Conservation (phyloP, 2,113 vertebrate genomes). For the Dinomys branickii region DNA sequence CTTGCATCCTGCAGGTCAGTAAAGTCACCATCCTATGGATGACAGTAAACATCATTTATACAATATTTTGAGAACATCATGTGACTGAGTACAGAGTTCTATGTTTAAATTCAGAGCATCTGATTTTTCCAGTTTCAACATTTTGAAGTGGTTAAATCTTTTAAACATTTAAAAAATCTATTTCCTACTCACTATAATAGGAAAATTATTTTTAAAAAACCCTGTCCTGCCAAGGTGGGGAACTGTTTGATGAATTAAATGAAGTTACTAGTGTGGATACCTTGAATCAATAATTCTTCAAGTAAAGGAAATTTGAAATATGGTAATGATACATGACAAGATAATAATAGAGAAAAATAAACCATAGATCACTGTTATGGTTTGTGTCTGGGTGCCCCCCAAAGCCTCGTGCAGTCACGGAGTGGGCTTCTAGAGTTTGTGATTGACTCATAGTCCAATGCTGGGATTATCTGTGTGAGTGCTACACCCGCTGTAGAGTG, state of each 20-base stretch:
- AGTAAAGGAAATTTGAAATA: background rate
- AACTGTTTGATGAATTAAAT: background rate
- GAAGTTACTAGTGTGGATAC: background rate
- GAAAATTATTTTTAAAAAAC: background rate
- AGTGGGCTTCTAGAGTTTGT: too few relatives aligned
- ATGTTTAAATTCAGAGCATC: background rate
- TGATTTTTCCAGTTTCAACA: background rate
- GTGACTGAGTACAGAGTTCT: background rate
- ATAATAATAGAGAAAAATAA: background rate
- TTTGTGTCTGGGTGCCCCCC: too few relatives aligned
- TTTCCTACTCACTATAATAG: background rate
- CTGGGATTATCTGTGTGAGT: too few relatives aligned
- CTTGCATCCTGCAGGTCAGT: background rate
- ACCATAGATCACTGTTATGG: background rate
- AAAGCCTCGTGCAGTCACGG: too few relatives aligned
- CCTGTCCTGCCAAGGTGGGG: background rate
- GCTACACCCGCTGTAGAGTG: too few relatives aligned
- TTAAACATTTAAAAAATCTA: background rate
- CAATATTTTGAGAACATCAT: background rate
- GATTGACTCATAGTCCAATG: too few relatives aligned
- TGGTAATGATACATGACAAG: background rate
- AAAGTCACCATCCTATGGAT: background rate
- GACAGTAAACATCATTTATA: background rate
- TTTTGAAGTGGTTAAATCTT: background rate
- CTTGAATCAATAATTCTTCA: background rate